phyloP scores from a whole-genome alignment of 2,113 vertebrate species.

The Oryzias curvinotus region DNA sequence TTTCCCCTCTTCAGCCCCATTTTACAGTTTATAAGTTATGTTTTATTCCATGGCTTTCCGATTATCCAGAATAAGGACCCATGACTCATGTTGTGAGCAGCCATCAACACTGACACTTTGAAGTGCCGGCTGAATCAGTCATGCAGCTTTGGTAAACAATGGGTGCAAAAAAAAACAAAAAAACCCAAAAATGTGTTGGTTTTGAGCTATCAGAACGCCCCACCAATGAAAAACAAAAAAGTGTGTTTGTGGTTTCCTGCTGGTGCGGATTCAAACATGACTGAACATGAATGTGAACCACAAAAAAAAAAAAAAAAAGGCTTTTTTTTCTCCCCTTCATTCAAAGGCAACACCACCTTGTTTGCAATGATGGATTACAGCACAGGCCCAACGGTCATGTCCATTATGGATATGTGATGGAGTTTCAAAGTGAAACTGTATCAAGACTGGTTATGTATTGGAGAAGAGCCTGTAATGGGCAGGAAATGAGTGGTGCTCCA shows the following conservation, averaged over 20 bases:
- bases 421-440: slow-evolving; percentile 38
- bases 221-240: slow-evolving; percentile 4
- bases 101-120: slow-evolving; percentile 28
- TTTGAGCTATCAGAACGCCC: slow-evolving; percentile 7
- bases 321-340: slow-evolving; percentile 8
- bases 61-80: slow-evolving; percentile 42
- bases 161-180: slow-evolving; percentile 16
- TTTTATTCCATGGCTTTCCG: slow-evolving; percentile 17
- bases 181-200: slow-evolving; percentile 30
- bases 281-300: slow-evolving; percentile 26
- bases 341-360: slow-evolving; percentile 40
- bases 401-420: slow-evolving; percentile 56
- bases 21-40: slow-evolving; percentile 33
- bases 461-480: slow-evolving; percentile 9
- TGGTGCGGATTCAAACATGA: slow-evolving; percentile 43
- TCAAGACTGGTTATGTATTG: slow-evolving; percentile 19
- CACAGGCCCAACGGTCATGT: slow-evolving; percentile 24
- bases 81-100: slow-evolving; percentile 41
- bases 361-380: slow-evolving; percentile 59
- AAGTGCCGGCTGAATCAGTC: slow-evolving; percentile 35
- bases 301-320: neutral
- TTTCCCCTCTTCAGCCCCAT: slow-evolving; percentile 20
- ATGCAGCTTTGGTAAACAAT: slow-evolving; percentile 48
- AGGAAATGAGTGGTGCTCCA: slow-evolving; percentile 32
- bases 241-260: slow-evolving; percentile 37